Base-by-base conservation (phyloP, 2,888 invertebrate genomes). In the Noctua janthina region DNA sequence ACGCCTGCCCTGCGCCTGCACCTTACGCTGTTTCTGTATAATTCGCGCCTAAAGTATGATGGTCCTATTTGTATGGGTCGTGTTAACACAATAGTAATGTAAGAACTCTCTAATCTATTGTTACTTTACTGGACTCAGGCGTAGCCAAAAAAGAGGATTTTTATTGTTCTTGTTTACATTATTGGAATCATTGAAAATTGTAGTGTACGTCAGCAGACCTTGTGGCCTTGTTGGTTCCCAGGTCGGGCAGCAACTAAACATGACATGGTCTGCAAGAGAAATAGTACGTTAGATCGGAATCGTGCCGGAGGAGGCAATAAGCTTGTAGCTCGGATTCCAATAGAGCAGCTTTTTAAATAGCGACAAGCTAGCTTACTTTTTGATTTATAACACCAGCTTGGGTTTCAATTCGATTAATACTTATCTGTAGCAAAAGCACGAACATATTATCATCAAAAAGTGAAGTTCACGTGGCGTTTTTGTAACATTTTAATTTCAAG, bases 161-260 rank as follows among this genome's bases (percentile, higher is more conserved):
- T 46, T 46, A 2, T 46, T 46, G 11, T 49, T 20, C 5, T 51
- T 54, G 86, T 85, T 79, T 39, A 79, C 59, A 83, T 74, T 39
- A 79, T 71, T 76, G 59, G 73, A 76, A 68, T 11, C 7, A 72
- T 72, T 46, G 70, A 56, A 56, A 74, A 74, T 2, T 39, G 35
- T 29, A n/a, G 51, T 11, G 39, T 76, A 68, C 51, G 54, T 69
- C 66, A 35, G 43, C 85, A 72, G 85, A 86, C 85, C 85, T 86
- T 87, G 72, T 66, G 88, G 88, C 69, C 85, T 74, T 78, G 85
- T 73, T 15, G 77, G 91, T 67, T 87, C 43, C 85, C 85, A 86
- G 77, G 85, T 39, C 73, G 92, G 91, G 82, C 83, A 90, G 84
- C 90, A 83, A 62, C 78, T 70, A 67, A 77, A 85, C 83, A 85